These are phyloP conservation scores for Channa maculata DNA, from an alignment of 2,113 vertebrate genomes.

Conservation along the genomic window DNA sequence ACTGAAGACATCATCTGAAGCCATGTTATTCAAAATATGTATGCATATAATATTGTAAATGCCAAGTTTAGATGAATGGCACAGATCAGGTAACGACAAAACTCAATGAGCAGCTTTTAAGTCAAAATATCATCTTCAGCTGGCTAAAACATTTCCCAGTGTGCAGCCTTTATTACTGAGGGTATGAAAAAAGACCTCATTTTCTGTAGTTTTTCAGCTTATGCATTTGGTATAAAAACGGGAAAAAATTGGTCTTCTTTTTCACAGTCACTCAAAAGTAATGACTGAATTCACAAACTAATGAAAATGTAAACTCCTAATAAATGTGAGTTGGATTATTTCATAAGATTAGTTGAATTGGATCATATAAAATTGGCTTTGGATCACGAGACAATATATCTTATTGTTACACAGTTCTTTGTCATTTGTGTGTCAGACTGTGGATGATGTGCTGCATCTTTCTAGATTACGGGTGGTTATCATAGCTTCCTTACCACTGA, in stretches of 20 bases:
- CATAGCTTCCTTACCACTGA: too few relatives aligned
- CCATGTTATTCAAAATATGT: slow-evolving; percentile 9
- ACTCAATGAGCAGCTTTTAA: slow-evolving; percentile 1
- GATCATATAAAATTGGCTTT: too few relatives aligned
- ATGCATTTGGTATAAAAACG: background rate
- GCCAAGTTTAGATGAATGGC: background rate
- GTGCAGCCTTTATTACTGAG: background rate
- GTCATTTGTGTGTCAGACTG: too few relatives aligned
- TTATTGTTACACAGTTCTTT: too few relatives aligned
- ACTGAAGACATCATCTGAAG: slow-evolving; percentile 1
- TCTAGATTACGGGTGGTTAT: too few relatives aligned
- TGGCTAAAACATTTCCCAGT: background rate
- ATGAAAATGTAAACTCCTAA: background rate
- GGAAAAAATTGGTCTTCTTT: background rate
- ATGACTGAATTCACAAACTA: background rate
- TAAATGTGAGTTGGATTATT: background rate
- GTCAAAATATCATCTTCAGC: background rate
- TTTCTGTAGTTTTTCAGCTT: background rate
- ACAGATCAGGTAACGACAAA: background rate
- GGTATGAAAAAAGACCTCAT: background rate
- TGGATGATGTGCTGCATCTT: too few relatives aligned
- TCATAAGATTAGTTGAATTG: too few relatives aligned
- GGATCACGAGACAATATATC: too few relatives aligned
- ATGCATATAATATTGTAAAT: slow-evolving; percentile 6
- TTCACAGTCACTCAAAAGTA: background rate